Conservation (phyloP, 2,797 vertebrate genomes). For the Manis crassicaudata region DNA sequence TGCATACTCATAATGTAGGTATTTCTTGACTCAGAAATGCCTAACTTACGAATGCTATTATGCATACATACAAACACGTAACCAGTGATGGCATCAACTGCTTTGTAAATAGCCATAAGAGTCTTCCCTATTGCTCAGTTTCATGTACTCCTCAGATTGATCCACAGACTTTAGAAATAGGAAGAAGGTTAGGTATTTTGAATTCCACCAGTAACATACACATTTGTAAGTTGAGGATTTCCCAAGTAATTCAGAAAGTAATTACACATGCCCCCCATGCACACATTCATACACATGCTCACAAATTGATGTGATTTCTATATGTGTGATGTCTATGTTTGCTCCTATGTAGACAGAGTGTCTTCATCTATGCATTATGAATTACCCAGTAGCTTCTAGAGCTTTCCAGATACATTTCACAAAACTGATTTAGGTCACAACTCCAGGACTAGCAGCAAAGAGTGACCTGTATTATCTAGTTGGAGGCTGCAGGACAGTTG, state of each 20-base stretch:
- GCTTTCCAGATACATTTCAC: neutral
- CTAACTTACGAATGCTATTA: slow-evolving; percentile 24
- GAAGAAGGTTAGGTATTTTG: neutral
- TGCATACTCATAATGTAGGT: neutral
- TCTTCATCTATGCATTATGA: neutral
- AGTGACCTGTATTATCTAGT: neutral
- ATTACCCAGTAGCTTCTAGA: slow-evolving; percentile 28
- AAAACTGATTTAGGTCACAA: slow-evolving; percentile 11
- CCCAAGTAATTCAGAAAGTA: neutral
- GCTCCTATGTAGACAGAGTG: neutral
- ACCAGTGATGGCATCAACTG: neutral
- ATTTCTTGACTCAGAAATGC: slow-evolving; percentile 32
- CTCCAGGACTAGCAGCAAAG: neutral
- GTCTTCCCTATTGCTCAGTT: neutral
- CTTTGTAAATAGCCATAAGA: neutral
- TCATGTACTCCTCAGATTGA: neutral
- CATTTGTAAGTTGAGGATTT: slow-evolving; percentile 17
- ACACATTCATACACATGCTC: neutral
- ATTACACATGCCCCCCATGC: neutral
- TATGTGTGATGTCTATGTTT: neutral
- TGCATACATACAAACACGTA: slow-evolving; percentile 20
- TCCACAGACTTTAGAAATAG: neutral
- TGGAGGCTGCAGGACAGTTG: neutral
- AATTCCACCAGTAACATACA: neutral
- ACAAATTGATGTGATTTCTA: neutral